Evolutionary conservation across 2,113 vertebrate genomes (phyloP).

Genomic region (Myodes glareolus): DNA sequence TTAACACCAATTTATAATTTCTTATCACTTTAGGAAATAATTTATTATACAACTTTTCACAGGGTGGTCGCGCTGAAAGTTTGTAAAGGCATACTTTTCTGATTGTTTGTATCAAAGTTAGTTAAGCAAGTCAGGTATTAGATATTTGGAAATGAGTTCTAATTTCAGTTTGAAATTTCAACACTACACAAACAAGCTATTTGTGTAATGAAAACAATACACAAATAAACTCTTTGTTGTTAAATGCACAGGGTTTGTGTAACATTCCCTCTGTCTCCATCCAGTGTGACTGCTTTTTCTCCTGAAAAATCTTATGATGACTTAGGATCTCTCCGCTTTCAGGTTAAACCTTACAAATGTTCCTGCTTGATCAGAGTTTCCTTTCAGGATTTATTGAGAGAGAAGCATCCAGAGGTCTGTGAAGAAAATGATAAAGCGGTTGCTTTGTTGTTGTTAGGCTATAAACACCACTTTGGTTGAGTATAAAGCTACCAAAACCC

Average conservation of each 20-base stretch:
- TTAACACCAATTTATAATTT: conserved; percentile 87
- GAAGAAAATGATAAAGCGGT: conserved; percentile 68
- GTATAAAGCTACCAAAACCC: conserved; percentile 80
- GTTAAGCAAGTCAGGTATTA: not conserved
- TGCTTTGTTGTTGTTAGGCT: conserved; percentile 87
- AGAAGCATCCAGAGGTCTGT: conserved; percentile 15
- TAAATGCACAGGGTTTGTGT: not conserved
- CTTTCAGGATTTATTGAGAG: conserved; percentile 55
- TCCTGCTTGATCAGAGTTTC: conserved; percentile 50
- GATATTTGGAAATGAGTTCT: conserved; percentile 30
- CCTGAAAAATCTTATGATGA: conserved; percentile 52
- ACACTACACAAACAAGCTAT: not conserved
- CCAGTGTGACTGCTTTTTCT: not conserved
- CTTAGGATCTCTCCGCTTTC: conserved; percentile 62
- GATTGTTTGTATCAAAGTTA: not conserved
- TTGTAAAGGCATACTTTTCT: conserved; percentile 8
- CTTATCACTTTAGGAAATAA: conserved; percentile 88
- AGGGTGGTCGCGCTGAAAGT: conserved; percentile 78
- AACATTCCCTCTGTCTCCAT: not conserved
- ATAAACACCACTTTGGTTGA: conserved; percentile 87
- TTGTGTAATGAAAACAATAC: not conserved
- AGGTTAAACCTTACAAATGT: conserved; percentile 50
- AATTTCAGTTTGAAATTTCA: conserved; percentile 55
- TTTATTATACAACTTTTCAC: conserved; percentile 85
- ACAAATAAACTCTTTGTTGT: not conserved